phyloP scores from a whole-genome alignment of 2,113 vertebrate genomes.

The Campylomormyrus tamandua region DNA sequence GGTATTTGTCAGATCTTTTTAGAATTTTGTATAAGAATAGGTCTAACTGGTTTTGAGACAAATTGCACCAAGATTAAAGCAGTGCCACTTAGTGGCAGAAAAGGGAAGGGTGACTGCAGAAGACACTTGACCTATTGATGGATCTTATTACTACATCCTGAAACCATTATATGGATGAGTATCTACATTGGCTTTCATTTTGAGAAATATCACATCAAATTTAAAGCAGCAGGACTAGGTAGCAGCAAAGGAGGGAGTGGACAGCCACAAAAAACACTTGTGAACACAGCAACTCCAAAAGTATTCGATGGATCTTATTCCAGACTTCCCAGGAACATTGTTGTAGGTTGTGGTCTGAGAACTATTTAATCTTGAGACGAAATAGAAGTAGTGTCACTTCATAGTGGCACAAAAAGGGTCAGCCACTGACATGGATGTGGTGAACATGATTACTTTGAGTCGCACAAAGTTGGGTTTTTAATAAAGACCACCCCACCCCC shows the following conservation, averaged over 20 bases:
- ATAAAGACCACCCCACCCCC: no score
- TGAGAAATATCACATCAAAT: background rate
- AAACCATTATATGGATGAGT: background rate
- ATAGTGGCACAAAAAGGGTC: background rate
- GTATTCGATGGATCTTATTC: background rate
- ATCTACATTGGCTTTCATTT: background rate
- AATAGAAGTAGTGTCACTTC: background rate
- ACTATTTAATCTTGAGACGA: no score
- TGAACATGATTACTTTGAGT: background rate
- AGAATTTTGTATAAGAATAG: background rate
- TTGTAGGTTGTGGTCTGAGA: background rate
- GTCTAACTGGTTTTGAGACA: background rate
- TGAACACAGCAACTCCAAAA: background rate
- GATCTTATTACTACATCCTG: background rate
- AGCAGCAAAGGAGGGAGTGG: background rate
- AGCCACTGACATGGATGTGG: background rate
- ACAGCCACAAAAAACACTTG: background rate
- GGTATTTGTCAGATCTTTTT: background rate
- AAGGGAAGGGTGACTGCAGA: background rate
- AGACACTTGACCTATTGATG: background rate
- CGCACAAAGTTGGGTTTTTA: background rate
- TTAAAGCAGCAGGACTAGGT: background rate
- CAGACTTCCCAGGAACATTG: background rate
- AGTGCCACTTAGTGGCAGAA: background rate
- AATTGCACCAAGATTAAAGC: background rate